Evolutionary conservation across 2,113 vertebrate species (phyloP), one percentile per base, ranked within the genome.

Genomic region (Tenebrosternarchus preto): DNA sequence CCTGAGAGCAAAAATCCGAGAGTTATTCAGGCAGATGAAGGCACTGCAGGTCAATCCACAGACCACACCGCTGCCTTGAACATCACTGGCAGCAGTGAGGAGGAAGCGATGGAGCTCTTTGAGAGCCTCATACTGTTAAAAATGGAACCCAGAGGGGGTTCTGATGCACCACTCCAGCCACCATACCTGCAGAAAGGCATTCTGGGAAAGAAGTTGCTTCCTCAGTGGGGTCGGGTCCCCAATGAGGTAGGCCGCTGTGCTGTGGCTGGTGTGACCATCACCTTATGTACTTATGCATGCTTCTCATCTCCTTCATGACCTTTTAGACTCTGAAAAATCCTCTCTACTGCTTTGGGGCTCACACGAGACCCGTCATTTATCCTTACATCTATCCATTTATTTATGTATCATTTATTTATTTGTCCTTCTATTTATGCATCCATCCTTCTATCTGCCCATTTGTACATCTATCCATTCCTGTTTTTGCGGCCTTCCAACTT

Each of bases 191-290:
- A 60, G 55, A 60, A 46, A 24, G 19, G 36, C 67, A 39, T 50
- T 36, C 56, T 31, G 19, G 77, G 36, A 17, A 61, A 50, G 68
- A 78, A 78, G 24, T 4, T 5, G 4, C 55, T 78, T 5, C 11
- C 24, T 9, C 25, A 56, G 19, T 46, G 11, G 8, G 25, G 24
- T 50, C 68, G 12, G 25, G 55, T 79, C 27, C 57, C 27, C 68
- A 72, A 57, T 53, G 77, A 79, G 77, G 77, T 79, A 79, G 64
- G 64, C 64, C 20, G 33, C 64, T 11, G 17, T 68, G 31, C 33
- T 39, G 64, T 67, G 64, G 64, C 33, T n/a, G n/a, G 24, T 72
- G 68, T 72, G 77, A 79, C 33, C 50, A 19, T 56, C 5, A 22
- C 27, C 36, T 8, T 19, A 67, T 33, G 29, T 5, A 0, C 29